Percentiles rank a stretch among this genome's conserved stretches.
phyloP scores from a whole-genome alignment of 2,797 vertebrate species.

The Linurgus olivaceus region DNA sequence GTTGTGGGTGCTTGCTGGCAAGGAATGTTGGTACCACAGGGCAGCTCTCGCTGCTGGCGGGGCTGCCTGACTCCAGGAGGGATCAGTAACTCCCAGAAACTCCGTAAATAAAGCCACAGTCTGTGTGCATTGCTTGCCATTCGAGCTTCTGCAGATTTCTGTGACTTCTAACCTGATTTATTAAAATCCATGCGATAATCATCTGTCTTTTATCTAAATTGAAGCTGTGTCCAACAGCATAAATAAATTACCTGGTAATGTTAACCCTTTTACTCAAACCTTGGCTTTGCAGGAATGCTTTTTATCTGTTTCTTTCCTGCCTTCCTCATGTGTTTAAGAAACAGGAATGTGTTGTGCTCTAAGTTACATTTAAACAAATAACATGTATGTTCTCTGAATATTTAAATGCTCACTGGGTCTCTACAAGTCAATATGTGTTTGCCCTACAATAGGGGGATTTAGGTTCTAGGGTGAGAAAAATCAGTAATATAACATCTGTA shows the following conservation, averaged over 20 bases:
- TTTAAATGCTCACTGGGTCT: not conserved
- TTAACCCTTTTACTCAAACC: slow-evolving; percentile 5
- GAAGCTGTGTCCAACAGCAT: not conserved
- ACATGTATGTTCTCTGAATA: not conserved
- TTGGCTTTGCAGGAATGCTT: slow-evolving; percentile 21
- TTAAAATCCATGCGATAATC: not conserved
- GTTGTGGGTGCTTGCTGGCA: not conserved
- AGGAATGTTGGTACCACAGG: not conserved
- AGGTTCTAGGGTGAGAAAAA: not conserved
- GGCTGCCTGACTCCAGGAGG: not conserved
- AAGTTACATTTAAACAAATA: not conserved
- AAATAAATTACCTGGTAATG: slow-evolving; percentile 36
- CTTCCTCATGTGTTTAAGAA: not conserved
- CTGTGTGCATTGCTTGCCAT: not conserved
- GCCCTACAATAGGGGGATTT: not conserved
- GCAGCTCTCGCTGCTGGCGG: not conserved
- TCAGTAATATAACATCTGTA: not conserved
- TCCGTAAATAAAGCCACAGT: not conserved
- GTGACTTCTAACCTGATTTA: not conserved
- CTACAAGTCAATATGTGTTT: not conserved
- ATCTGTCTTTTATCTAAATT: slow-evolving; percentile 38
- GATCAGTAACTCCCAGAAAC: not conserved
- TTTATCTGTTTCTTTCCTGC: not conserved
- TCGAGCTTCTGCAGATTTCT: not conserved
- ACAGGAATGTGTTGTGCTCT: not conserved